A percentile compares a stretch with the other conserved stretches of the same genome.
These are phyloP conservation scores for Nerophis lumbriciformis DNA, from an alignment of 2,113 vertebrate genomes.

Conservation along the genomic window DNA sequence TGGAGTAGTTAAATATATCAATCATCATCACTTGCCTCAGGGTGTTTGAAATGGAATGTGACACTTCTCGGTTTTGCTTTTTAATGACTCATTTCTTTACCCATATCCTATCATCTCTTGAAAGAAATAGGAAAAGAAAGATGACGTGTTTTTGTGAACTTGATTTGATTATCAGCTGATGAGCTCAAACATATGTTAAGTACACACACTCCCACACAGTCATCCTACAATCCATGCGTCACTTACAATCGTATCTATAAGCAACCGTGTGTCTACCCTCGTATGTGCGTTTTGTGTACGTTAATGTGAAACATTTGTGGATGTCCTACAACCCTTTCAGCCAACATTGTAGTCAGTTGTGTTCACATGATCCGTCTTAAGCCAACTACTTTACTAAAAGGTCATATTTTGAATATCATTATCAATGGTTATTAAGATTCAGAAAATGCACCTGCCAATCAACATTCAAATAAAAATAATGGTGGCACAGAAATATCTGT, in stretches of 20 bases:
- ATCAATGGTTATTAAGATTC: slow-evolving; percentile 1
- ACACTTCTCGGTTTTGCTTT: slow-evolving; percentile 37
- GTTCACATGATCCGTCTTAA: slow-evolving; percentile 12
- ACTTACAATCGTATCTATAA: slow-evolving; percentile 1
- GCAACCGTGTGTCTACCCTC: background rate
- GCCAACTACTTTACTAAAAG: slow-evolving; percentile 1
- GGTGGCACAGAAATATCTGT: background rate
- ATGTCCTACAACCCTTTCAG: background rate
- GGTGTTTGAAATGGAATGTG: slow-evolving; percentile 31
- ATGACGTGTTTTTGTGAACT: slow-evolving; percentile 37
- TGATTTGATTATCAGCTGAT: slow-evolving; percentile 39
- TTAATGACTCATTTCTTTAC: slow-evolving; percentile 40
- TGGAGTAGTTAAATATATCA: slow-evolving; percentile 5
- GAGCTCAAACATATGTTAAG: slow-evolving; percentile 1
- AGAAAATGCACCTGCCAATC: background rate
- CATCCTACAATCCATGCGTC: background rate
- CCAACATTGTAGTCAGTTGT: slow-evolving; percentile 16
- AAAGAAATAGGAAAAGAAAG: slow-evolving; percentile 36
- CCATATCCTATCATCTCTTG: slow-evolving; percentile 34
- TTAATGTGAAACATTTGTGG: background rate
- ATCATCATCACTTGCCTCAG: slow-evolving; percentile 11
- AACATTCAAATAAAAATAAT: background rate
- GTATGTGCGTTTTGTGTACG: background rate
- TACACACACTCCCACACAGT: background rate
- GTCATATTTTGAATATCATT: slow-evolving; percentile 18